A percentile compares a stretch with the other conserved stretches of the same genome.
phyloP scores from a whole-genome alignment of 2,797 vertebrate genomes.

The Cichlasoma orientale region DNA sequence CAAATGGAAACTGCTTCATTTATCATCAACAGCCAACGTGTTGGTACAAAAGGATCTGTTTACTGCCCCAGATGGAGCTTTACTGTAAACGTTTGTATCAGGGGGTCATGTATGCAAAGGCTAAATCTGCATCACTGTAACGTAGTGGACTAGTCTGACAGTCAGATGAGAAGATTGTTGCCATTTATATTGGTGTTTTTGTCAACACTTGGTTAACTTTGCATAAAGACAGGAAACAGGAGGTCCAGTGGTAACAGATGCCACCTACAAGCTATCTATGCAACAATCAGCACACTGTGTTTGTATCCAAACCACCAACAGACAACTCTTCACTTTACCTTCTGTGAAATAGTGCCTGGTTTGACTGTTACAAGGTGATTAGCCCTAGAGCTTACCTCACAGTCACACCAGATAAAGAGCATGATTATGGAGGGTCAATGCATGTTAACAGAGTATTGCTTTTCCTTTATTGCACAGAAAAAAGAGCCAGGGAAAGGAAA shows the following conservation, averaged over 20 bases:
- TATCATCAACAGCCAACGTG: conserved; percentile 17
- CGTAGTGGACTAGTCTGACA: background rate
- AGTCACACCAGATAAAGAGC: background rate
- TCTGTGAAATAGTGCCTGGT: background rate
- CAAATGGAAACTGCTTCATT: conserved; percentile 43
- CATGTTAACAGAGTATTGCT: too few species aligned
- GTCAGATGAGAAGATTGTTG: background rate
- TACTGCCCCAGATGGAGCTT: background rate
- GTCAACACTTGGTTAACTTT: background rate
- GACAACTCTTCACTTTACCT: background rate
- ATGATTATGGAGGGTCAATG: too few species aligned
- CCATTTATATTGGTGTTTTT: background rate
- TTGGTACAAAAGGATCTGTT: conserved; percentile 1
- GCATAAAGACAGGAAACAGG: background rate
- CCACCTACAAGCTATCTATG: background rate
- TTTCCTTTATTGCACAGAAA: too few species aligned
- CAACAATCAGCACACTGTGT: background rate
- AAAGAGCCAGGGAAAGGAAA: too few species aligned
- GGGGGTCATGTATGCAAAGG: background rate
- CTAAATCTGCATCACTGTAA: background rate
- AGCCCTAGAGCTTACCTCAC: background rate
- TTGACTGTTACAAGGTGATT: background rate
- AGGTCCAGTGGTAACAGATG: background rate
- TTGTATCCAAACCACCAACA: background rate
- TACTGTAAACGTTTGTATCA: background rate